phyloP scores from a whole-genome alignment of 2,797 vertebrate species.

The Emydoidea blandingii region DNA sequence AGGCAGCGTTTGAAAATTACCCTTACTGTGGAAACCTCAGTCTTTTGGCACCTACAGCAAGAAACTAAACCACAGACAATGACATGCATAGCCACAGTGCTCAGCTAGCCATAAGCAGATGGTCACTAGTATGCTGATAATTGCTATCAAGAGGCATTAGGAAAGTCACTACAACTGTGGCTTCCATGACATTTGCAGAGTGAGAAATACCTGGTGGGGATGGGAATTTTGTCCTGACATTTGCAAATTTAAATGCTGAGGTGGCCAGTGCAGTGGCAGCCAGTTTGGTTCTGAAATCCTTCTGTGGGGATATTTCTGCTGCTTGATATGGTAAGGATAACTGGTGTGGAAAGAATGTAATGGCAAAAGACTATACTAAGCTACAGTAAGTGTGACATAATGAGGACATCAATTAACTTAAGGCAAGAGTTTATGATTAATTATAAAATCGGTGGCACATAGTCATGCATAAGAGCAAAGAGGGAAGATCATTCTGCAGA shows the following conservation, averaged over 20 bases:
- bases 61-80: neutral
- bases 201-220: conserved; percentile 6
- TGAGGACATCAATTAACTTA: conserved; percentile 78
- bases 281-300: conserved; percentile 26
- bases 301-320: conserved; percentile 56
- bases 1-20: neutral
- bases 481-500: conserved; percentile 44
- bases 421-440: conserved; percentile 70
- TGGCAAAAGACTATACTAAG: conserved; percentile 55
- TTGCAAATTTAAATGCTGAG: conserved; percentile 45
- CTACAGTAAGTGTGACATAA: conserved; percentile 74
- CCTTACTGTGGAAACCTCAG: neutral
- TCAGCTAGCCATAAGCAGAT: neutral
- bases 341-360: conserved; percentile 62
- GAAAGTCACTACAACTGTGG: neutral
- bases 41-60: conserved; percentile 35
- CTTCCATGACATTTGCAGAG: conserved; percentile 2
- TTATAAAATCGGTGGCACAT: conserved; percentile 67
- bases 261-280: neutral
- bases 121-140: conserved; percentile 29
- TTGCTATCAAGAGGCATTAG: conserved; percentile 10
- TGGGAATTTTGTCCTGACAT: conserved; percentile 53
- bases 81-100: neutral
- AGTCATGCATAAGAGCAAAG: conserved; percentile 52
- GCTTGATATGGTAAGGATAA: conserved; percentile 42